Base-by-base conservation (phyloP, 2,797 vertebrate species). In the Epinephelus coioides region DNA sequence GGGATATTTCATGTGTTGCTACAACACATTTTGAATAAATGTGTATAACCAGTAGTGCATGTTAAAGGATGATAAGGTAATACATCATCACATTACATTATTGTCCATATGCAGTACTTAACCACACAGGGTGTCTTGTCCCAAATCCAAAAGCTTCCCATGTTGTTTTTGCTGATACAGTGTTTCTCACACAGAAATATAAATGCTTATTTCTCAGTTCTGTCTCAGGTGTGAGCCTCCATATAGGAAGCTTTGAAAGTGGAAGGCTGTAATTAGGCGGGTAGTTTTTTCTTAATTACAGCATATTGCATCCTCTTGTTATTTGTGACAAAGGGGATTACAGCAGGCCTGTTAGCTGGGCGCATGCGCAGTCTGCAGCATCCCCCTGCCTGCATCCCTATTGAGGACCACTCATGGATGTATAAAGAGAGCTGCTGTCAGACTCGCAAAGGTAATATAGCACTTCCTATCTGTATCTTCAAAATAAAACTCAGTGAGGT, bases 301-400 rank as follows among this genome's bases (percentile, higher is more conserved):
- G 50, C 51, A 76, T 71, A 81, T 83, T 74, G 83, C 74, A 80
- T 82, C 79, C 84, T 90, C 72, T 68, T 82, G 64, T 84, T 91
- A 62, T 89, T 85, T 88, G 62, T 88, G 55, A 85, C 81, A 87
- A 81, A 87, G 71, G 59, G 73, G 75, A 89, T 93, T 91, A 86
- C 60, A 61, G 78, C 65, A 83, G 87, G 83, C 78, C 83, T 67
- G 49, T 55, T 54, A 40, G 18, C 12, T 60, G 0, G 0, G 82
- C 89, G 86, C 90, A 86, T 83, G 89, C 84, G 23, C 85, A 81
- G 43, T 85, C 57, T 51, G 59, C 25, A 63, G 49, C 74, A 13
- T 0, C 68, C 54, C 18, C 34, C 15, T 4, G 18, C 18, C 59
- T 19, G 19, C 71, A 2, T 18, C 25, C 4, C 67, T 43, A 25